Evolutionary conservation across 2,797 vertebrate species (phyloP), one percentile per base, ranked within the genome.

Genomic region (Borostomias antarcticus): DNA sequence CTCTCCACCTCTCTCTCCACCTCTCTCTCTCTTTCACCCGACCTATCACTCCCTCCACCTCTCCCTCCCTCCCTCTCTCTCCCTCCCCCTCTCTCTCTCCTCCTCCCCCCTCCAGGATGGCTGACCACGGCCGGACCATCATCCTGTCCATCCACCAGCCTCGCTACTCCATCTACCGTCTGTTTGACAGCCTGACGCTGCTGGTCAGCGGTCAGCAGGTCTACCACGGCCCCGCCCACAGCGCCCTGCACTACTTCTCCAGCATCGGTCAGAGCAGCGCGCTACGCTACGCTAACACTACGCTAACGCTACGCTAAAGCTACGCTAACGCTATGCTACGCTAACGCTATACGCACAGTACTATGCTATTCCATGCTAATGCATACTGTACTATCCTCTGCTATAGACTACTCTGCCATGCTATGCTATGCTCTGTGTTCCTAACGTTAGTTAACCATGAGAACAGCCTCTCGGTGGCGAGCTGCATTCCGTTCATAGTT

Each of bases 141-240:
- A 91, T 94, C 67, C 76, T 94, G 54, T 93, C 93, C 58, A 94
- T 94, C 80, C 93, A 93, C 66, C 93, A 94, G 84, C 92, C 93
- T 0, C 88, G 93, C 1, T 93, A 89, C 80, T 78, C 85, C 74
- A 94, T 94, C 83, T 94, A 89, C 83, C 83, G 89, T 0, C 88
- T 91, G 50, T 93, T 93, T 19, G 91, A 93, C 86, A 89, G 80
- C 61, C 88, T 93, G 66, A 93, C 92, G 0, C 88, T 93, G 79
- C 87, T 94, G 56, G 86, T 89, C 59, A 79, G 68, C 2, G 92
- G 93, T 0, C 84, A 83, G 8, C 85, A 89, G 85, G 88, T 94
- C 25, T 94, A 87, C 61, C 91, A 92, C 2, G 92, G 91, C 0
- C 71, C 77, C 0, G 88, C 89, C 1, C 75, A 75, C 70, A 79